phyloP scores from a whole-genome alignment of 37 sponge, comb jelly and placozoan species.

The Axinella damicornis region DNA sequence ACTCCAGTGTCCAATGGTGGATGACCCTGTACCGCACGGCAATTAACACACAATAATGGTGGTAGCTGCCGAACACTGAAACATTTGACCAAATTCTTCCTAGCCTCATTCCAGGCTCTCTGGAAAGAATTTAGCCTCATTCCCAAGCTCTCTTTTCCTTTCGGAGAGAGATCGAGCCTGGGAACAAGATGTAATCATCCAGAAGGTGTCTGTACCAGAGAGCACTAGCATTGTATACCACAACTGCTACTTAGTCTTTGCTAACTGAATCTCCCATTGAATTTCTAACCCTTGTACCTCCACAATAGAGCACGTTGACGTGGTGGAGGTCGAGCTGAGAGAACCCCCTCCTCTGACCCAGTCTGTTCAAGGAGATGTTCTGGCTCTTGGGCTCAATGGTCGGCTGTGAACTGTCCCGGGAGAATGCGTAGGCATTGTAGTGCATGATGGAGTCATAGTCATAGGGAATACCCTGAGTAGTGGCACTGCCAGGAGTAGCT shows the following conservation, averaged over 20 bases:
- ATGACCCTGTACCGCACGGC: background rate
- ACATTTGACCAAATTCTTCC: too few relatives aligned
- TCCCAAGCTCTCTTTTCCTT: too few relatives aligned
- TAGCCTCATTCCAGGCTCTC: too few relatives aligned
- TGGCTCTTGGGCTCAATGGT: slow-evolving; percentile 59
- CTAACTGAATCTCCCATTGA: too few relatives aligned
- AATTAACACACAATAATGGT: too few relatives aligned
- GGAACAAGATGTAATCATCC: too few relatives aligned
- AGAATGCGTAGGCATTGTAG: slow-evolving; percentile 70
- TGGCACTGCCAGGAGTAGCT: slow-evolving; percentile 23
- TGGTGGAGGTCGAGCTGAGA: slow-evolving; percentile 57
- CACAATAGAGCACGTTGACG: slow-evolving; percentile 60
- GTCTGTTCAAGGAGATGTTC: slow-evolving; percentile 17
- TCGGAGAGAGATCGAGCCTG: too few relatives aligned
- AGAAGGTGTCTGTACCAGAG: too few relatives aligned
- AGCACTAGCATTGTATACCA: too few relatives aligned
- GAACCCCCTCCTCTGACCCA: slow-evolving; percentile 69
- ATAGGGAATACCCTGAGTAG: slow-evolving; percentile 61
- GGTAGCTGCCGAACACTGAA: too few relatives aligned
- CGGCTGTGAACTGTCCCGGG: slow-evolving; percentile 14
- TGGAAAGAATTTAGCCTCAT: too few relatives aligned
- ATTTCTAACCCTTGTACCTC: background rate
- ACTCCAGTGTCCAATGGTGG: slow-evolving; percentile 38
- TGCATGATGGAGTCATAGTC: slow-evolving; percentile 87
- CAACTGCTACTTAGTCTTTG: too few relatives aligned